Evolutionary conservation across 2,797 vertebrate species (phyloP).

Genomic region (Etheostoma nigrum): DNA sequence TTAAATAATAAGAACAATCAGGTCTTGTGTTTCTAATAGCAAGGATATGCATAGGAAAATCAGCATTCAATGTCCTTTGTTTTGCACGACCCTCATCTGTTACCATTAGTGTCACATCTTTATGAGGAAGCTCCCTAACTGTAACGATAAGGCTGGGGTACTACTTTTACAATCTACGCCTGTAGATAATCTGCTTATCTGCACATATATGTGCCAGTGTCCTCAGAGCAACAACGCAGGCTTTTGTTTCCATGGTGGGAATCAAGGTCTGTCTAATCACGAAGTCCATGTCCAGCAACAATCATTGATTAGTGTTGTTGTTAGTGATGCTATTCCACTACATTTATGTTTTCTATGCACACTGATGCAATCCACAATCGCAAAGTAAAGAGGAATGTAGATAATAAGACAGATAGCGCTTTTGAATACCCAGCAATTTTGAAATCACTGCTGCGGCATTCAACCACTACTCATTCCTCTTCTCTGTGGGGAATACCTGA

Average conservation of each 20-base stretch:
- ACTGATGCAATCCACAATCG: constrained; percentile 42
- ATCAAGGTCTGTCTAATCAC: constrained; percentile 66
- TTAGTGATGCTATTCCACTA: constrained; percentile 25
- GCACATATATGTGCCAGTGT: constrained; percentile 68
- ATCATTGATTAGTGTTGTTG: constrained; percentile 53
- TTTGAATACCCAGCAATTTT: constrained; percentile 66
- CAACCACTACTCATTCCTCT: constrained; percentile 29
- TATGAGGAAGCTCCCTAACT: constrained; percentile 76
- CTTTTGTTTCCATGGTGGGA: constrained; percentile 79
- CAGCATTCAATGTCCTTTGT: constrained; percentile 83
- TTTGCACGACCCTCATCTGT: constrained; percentile 77
- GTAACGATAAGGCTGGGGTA: constrained; percentile 72
- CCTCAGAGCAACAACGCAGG: constrained; percentile 73
- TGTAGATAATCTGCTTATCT: constrained; percentile 76
- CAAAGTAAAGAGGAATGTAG: constrained; percentile 61
- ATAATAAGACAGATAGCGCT: constrained; percentile 66
- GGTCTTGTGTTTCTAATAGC: constrained; percentile 74
- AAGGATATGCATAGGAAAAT: constrained; percentile 71
- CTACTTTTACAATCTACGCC: constrained; percentile 62
- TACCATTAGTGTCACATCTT: constrained; percentile 80
- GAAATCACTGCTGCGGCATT: constrained; percentile 55
- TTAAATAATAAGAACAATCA: constrained; percentile 79
- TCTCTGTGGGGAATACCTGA: constrained; percentile 70
- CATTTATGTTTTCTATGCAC: neutral
- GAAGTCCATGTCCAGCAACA: constrained; percentile 51